Conservation (phyloP, 2,113 vertebrate genomes). For the Talpa occidentalis region DNA sequence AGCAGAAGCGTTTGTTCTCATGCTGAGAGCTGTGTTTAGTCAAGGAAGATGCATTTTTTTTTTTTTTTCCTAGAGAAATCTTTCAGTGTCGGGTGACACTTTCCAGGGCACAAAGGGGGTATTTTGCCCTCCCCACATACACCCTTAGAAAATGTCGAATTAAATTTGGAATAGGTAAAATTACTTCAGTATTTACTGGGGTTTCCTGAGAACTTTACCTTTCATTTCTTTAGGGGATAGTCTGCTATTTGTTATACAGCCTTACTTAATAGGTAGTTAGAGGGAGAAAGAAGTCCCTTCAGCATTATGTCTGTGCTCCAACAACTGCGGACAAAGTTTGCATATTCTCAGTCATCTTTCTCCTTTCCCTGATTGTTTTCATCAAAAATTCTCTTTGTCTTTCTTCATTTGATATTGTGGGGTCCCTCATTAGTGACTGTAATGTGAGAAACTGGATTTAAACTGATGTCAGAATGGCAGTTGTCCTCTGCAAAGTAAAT, state of each 20-base stretch:
- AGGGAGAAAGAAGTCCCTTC: slow-evolving; percentile 32
- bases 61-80: slow-evolving; percentile 58
- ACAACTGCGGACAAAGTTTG: slow-evolving; percentile 71
- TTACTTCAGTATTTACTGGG: slow-evolving; percentile 60
- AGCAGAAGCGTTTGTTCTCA: neutral
- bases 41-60: slow-evolving; percentile 70
- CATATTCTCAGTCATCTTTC: slow-evolving; percentile 55
- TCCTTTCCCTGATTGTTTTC: slow-evolving; percentile 67
- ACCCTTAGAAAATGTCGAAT: slow-evolving; percentile 71
- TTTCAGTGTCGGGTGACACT: slow-evolving; percentile 56
- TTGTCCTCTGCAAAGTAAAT: slow-evolving; percentile 38
- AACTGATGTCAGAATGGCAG: slow-evolving; percentile 54
- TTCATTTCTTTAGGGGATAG: slow-evolving; percentile 51
- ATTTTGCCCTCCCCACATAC: neutral
- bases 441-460: slow-evolving; percentile 59
- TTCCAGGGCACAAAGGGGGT: slow-evolving; percentile 58
- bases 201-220: slow-evolving; percentile 74
- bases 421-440: slow-evolving; percentile 69
- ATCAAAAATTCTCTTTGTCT: slow-evolving; percentile 80
- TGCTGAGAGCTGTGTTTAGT: slow-evolving; percentile 65
- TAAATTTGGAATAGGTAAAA: slow-evolving; percentile 73
- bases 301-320: slow-evolving; percentile 47
- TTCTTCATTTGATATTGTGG: slow-evolving; percentile 62
- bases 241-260: slow-evolving; percentile 69
- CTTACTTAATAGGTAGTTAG: slow-evolving; percentile 53